phyloP scores from a whole-genome alignment of 2,888 invertebrate species.

The Lasioglossum zephyrum region DNA sequence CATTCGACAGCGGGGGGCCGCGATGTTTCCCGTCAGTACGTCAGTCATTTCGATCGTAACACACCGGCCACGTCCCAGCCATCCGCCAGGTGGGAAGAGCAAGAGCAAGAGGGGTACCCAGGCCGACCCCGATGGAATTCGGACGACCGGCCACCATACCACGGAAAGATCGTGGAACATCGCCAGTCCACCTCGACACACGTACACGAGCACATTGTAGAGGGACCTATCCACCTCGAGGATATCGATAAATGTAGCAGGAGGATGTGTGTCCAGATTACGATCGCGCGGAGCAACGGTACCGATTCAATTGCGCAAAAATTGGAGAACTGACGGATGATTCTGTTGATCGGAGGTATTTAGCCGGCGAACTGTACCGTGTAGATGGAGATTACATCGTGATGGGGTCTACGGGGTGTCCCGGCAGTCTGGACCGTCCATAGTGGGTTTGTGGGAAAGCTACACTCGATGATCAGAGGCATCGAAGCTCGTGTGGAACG shows the following conservation, averaged over 20 bases:
- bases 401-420: slow-evolving; percentile 13
- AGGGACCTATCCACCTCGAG: slow-evolving; percentile 15
- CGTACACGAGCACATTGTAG: background rate
- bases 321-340: slow-evolving; percentile 18
- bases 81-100: slow-evolving; percentile 47
- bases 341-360: slow-evolving; percentile 8
- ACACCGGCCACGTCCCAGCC: slow-evolving; percentile 69
- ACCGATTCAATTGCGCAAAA: slow-evolving; percentile 40
- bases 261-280: slow-evolving; percentile 34
- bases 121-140: slow-evolving; percentile 74
- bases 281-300: slow-evolving; percentile 28
- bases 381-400: slow-evolving; percentile 4
- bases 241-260: slow-evolving; percentile 52
- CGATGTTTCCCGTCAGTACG: slow-evolving; percentile 81
- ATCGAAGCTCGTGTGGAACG: background rate
- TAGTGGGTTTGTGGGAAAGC: background rate
- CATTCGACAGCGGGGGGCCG: slow-evolving; percentile 81
- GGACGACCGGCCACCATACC: slow-evolving; percentile 47
- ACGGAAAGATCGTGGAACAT: background rate
- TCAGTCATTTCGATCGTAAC: slow-evolving; percentile 81
- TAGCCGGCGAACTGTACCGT: slow-evolving; percentile 19
- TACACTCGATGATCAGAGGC: background rate
- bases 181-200: background rate
- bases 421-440: background rate
- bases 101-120: slow-evolving; percentile 52